phyloP scores from a whole-genome alignment of 2,888 invertebrate genomes.

The Stenodera caucasica region DNA sequence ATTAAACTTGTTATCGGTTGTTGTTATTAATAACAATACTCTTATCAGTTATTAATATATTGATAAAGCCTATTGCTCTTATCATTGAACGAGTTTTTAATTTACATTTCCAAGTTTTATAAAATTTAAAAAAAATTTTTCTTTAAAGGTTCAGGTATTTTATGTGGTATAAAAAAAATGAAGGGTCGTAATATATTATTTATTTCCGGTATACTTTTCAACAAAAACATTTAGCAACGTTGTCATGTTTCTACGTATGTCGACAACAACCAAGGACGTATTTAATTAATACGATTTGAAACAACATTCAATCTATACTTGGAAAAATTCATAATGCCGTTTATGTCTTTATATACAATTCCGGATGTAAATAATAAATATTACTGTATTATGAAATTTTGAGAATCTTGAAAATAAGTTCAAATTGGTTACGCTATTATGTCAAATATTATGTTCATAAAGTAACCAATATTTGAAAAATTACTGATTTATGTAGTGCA shows the following conservation, averaged over 20 bases:
- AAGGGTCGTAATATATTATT: not conserved
- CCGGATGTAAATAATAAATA: too few species aligned
- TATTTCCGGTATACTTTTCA: not conserved
- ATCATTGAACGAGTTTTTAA: too few species aligned
- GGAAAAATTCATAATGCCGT: not conserved
- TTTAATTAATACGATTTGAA: constrained; percentile 7
- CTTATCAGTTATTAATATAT: not conserved
- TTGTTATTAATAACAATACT: not conserved
- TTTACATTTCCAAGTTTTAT: too few species aligned
- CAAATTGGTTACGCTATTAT: too few species aligned
- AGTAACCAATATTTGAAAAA: too few species aligned
- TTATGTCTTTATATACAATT: too few species aligned
- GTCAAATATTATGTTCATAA: too few species aligned
- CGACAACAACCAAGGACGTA: not conserved
- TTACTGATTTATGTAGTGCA: too few species aligned
- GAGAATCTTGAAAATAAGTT: too few species aligned
- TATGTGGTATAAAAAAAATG: not conserved
- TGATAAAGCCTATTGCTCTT: not conserved
- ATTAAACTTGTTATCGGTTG: not conserved
- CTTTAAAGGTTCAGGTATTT: not conserved
- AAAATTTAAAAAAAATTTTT: too few species aligned
- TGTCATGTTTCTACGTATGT: not conserved
- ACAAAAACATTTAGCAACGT: constrained; percentile 4
- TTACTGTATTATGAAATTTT: too few species aligned
- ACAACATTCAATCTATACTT: constrained; percentile 5